A percentile compares a stretch with the other conserved stretches of the same genome.
Conservation (phyloP, 2,888 invertebrate species). For the Crepidodera aurea region DNA sequence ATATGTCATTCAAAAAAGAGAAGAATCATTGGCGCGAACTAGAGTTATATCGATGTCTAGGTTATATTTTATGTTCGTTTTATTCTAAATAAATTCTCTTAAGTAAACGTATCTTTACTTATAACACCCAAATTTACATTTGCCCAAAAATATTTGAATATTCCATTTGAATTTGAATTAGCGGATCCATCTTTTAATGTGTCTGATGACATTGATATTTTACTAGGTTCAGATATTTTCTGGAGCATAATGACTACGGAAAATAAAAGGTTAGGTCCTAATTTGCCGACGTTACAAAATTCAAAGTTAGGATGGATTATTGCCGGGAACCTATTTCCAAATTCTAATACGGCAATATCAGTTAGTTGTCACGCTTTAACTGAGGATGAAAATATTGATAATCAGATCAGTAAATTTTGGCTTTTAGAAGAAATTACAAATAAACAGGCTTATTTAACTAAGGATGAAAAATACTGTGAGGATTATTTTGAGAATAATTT, state of each 20-base stretch:
- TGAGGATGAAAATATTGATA: slow-evolving; percentile 9
- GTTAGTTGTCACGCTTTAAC: not conserved
- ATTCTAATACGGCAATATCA: not conserved
- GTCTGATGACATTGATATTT: slow-evolving; percentile 21
- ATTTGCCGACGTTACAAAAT: slow-evolving; percentile 19
- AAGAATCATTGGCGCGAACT: no score
- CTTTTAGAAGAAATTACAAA: slow-evolving; percentile 10
- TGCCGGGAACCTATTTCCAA: slow-evolving; percentile 12
- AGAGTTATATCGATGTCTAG: no score
- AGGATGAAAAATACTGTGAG: slow-evolving; percentile 32
- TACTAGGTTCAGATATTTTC: slow-evolving; percentile 26
- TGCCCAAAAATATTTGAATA: not conserved
- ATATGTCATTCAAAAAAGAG: no score
- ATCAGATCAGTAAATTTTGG: slow-evolving; percentile 16
- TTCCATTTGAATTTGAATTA: not conserved
- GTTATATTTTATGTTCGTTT: no score
- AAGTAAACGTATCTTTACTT: no score
- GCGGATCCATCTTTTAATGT: slow-evolving; percentile 30
- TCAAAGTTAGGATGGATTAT: slow-evolving; percentile 23
- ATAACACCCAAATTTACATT: not conserved
- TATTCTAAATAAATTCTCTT: no score
- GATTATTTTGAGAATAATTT: slow-evolving; percentile 29
- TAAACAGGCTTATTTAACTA: not conserved
- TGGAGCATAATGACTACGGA: slow-evolving; percentile 20
- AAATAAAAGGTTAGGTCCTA: slow-evolving; percentile 18